phyloP scores from a whole-genome alignment of 2,888 invertebrate genomes.

The Hartigia nigra region DNA sequence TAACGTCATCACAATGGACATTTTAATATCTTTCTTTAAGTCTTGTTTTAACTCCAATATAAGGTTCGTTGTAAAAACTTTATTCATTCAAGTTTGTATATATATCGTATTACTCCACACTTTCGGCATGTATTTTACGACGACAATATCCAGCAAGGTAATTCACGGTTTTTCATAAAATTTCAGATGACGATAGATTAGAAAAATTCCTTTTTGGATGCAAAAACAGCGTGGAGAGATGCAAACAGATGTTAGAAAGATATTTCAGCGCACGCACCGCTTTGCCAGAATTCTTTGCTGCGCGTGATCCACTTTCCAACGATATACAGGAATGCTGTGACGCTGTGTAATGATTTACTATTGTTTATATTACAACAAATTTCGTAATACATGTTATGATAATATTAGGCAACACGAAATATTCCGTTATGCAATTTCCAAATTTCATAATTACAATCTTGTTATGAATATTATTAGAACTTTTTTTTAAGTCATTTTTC shows the following conservation, averaged over 20 bases:
- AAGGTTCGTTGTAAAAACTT: not conserved
- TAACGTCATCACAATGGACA: not conserved
- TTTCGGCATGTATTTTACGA: not conserved
- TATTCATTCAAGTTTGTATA: not conserved
- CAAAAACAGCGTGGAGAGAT: slow-evolving; percentile 62
- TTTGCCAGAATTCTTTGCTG: slow-evolving; percentile 59
- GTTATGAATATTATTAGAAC: no score
- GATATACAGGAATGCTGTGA: slow-evolving; percentile 57
- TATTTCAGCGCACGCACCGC: slow-evolving; percentile 60
- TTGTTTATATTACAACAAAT: not conserved
- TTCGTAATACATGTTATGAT: not conserved
- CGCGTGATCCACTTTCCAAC: slow-evolving; percentile 56
- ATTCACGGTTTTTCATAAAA: not conserved
- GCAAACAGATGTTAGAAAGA: slow-evolving; percentile 60
- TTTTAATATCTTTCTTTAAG: not conserved
- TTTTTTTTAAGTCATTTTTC: no score
- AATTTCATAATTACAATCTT: not conserved
- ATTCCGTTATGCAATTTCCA: not conserved
- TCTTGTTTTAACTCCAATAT: not conserved
- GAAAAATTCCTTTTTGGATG: slow-evolving; percentile 63
- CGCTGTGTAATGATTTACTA: slow-evolving; percentile 45
- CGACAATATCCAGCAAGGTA: not conserved
- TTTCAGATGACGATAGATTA: slow-evolving; percentile 57
- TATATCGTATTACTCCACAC: not conserved
- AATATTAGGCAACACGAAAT: not conserved